Conservation (phyloP, 2,113 vertebrate species). For the Psophia crepitans region DNA sequence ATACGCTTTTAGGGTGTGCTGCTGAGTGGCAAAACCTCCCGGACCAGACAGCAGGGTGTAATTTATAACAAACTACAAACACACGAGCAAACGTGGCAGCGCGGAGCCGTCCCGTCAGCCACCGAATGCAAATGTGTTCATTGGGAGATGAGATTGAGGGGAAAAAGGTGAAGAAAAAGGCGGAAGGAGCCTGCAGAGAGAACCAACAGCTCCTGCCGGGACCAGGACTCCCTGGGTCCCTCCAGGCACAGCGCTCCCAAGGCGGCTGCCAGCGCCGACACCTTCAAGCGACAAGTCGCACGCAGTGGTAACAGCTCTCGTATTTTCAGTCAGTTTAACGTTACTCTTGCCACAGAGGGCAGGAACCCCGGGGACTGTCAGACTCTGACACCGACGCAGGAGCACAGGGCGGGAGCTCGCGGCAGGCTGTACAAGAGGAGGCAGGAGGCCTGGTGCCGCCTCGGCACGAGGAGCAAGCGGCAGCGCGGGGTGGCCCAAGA, state of each 20-base stretch:
- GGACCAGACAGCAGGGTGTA: accelerated
- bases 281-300: neutral
- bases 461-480: neutral
- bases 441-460: neutral
- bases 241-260: neutral
- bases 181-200: neutral
- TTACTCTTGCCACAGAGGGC: neutral
- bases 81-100: accelerated
- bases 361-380: neutral
- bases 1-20: neutral
- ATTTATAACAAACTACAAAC: neutral
- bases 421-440: neutral
- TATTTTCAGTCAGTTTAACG: neutral
- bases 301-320: neutral
- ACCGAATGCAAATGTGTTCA: neutral
- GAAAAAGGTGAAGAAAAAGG: neutral
- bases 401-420: neutral
- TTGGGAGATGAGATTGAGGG: neutral
- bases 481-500: neutral
- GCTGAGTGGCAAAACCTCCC: neutral
- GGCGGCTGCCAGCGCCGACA: neutral
- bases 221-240: neutral
- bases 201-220: neutral
- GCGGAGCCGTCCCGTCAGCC: neutral
- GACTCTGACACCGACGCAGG: neutral